These are phyloP conservation scores for Parapristionchus giblindavisi DNA, from an alignment of 2,888 invertebrate species.

Conservation along the genomic window DNA sequence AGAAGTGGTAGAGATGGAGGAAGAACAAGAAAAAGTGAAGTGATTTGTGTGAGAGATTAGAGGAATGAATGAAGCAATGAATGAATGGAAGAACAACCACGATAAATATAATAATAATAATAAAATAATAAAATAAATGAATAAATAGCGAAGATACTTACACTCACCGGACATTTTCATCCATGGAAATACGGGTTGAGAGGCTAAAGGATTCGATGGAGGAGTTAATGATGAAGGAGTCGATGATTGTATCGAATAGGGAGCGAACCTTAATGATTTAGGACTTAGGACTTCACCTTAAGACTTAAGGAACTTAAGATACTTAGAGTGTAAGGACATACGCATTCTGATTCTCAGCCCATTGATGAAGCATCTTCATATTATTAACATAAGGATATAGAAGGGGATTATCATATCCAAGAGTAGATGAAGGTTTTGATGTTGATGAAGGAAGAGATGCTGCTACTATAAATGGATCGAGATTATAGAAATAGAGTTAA, in stretches of 20 bases:
- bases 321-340: constrained; percentile 41
- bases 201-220: constrained; percentile 41
- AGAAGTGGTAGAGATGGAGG: not conserved
- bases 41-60: not conserved
- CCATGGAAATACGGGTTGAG: constrained; percentile 67
- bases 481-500: not conserved
- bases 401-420: constrained; percentile 36
- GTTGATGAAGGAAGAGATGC: not conserved
- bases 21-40: not conserved
- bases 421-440: not conserved
- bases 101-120: not conserved
- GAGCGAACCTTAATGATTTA: constrained; percentile 46
- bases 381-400: constrained; percentile 66
- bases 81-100: not conserved
- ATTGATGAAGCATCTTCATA: constrained; percentile 65
- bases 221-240: constrained; percentile 45
- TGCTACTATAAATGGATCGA: constrained; percentile 14
- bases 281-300: too few species aligned
- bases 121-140: not conserved
- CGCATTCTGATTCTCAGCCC: constrained; percentile 60
- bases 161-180: constrained; percentile 69
- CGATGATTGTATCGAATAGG: constrained; percentile 51
- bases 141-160: too few species aligned
- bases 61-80: not conserved
- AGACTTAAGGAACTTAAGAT: too few species aligned